phyloP scores from a whole-genome alignment of 2,888 invertebrate species.

The Acronicta leporina region DNA sequence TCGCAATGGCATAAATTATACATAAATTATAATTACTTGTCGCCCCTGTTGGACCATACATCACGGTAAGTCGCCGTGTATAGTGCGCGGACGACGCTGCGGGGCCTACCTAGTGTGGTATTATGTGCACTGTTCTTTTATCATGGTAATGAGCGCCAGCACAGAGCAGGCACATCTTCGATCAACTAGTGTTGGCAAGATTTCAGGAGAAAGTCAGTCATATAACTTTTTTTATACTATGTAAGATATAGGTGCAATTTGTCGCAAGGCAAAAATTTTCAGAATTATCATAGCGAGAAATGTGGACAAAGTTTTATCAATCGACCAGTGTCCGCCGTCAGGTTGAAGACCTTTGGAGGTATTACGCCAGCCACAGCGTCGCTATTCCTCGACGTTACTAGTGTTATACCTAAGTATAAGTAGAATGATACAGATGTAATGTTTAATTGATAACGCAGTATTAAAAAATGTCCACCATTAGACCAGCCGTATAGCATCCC shows the following conservation, averaged over 20 bases:
- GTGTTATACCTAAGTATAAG: no score
- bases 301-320: no score
- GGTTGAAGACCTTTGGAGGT: no score
- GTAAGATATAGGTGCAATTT: no score
- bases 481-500: not conserved
- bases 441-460: no score
- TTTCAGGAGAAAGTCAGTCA: not conserved
- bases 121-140: constrained; percentile 25
- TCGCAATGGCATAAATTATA: constrained; percentile 37
- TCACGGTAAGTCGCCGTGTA: constrained; percentile 18
- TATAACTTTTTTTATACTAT: no score
- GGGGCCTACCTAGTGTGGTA: not conserved
- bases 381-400: no score
- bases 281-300: no score
- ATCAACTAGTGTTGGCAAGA: not conserved
- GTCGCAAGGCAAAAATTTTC: no score
- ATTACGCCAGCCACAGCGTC: no score
- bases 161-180: constrained; percentile 4
- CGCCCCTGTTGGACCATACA: constrained; percentile 9
- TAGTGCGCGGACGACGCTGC: constrained; percentile 19
- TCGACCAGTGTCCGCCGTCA: no score
- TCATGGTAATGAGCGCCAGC: constrained; percentile 40
- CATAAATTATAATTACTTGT: constrained; percentile 50
- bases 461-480: not conserved
- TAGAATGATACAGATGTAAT: no score